Evolutionary conservation across 92 coral and sea anemone species (phyloP).

Genomic region (Meandrina meandrites): DNA sequence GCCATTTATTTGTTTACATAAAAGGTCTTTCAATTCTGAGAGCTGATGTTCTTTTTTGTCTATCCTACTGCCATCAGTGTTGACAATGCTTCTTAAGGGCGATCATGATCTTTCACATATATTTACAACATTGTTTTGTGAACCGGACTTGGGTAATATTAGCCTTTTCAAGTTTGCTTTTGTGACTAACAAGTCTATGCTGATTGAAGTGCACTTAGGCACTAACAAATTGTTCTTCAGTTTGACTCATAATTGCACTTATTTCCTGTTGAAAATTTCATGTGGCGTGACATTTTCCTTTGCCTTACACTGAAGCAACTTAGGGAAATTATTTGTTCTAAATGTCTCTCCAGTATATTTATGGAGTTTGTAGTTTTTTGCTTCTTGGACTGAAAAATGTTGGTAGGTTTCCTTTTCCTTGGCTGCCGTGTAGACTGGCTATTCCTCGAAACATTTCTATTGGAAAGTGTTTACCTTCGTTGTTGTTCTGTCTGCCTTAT

Average conservation of each 20-base stretch:
- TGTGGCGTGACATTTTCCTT: background rate
- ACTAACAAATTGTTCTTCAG: background rate
- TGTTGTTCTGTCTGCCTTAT: background rate
- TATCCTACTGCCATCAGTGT: background rate
- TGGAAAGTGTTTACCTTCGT: background rate
- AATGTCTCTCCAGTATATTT: background rate
- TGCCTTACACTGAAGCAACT: background rate
- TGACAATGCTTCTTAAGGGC: background rate
- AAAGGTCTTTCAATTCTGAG: too few species aligned
- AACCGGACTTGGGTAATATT: background rate
- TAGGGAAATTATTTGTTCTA: too few species aligned
- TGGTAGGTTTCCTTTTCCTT: background rate
- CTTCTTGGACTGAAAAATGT: background rate
- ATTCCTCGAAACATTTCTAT: background rate
- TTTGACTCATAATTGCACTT: background rate
- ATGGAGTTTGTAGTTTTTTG: background rate
- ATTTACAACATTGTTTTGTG: background rate
- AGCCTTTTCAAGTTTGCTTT: background rate
- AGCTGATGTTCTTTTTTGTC: too few species aligned
- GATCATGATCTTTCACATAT: background rate
- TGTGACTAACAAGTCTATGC: background rate
- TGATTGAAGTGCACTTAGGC: background rate
- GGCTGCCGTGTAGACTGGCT: conserved; percentile 7
- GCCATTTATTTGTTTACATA: too few species aligned
- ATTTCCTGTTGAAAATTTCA: background rate